A percentile compares a stretch with the other conserved stretches of the same genome.
Evolutionary conservation across 1,140 invertebrate species (phyloP).

Genomic region (Adoxophyes honmai): DNA sequence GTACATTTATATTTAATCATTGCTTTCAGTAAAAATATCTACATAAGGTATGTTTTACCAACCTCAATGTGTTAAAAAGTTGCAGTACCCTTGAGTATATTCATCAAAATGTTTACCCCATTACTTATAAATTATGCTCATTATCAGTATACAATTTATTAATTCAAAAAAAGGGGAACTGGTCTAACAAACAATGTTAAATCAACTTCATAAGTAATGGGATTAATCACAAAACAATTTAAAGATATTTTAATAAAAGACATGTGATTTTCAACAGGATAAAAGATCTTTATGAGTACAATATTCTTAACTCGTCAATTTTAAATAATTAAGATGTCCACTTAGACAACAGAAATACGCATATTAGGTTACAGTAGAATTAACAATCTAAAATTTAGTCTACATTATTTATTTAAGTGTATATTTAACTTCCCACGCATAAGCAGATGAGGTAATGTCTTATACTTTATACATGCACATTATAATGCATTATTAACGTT

Average conservation of each 20-base stretch:
- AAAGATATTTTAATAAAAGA: not conserved
- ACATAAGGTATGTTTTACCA: constrained; percentile 26
- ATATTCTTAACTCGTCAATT: constrained; percentile 13
- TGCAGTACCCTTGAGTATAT: not conserved
- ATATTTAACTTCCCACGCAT: constrained; percentile 1
- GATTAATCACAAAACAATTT: constrained; percentile 1
- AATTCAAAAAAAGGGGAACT: no score
- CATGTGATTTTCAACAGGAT: constrained; percentile 12
- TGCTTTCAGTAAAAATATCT: constrained; percentile 42
- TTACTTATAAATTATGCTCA: not conserved
- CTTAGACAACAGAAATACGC: constrained; percentile 4
- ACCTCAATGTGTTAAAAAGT: not conserved
- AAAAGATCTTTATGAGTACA: constrained; percentile 13
- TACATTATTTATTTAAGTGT: not conserved
- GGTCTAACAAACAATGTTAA: no score
- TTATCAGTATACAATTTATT: no score
- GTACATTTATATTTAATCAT: constrained; percentile 35
- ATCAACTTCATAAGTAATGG: not conserved
- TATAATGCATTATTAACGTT: no score
- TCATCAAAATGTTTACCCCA: constrained; percentile 4
- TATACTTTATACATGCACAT: not conserved
- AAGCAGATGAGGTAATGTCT: constrained; percentile 12
- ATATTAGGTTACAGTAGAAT: constrained; percentile 6
- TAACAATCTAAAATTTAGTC: constrained; percentile 14
- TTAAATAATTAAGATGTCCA: constrained; percentile 4